Percentiles rank a stretch among this genome's conserved stretches.
phyloP scores from a whole-genome alignment of 2,113 vertebrate genomes.

The Pangasianodon gigas region DNA sequence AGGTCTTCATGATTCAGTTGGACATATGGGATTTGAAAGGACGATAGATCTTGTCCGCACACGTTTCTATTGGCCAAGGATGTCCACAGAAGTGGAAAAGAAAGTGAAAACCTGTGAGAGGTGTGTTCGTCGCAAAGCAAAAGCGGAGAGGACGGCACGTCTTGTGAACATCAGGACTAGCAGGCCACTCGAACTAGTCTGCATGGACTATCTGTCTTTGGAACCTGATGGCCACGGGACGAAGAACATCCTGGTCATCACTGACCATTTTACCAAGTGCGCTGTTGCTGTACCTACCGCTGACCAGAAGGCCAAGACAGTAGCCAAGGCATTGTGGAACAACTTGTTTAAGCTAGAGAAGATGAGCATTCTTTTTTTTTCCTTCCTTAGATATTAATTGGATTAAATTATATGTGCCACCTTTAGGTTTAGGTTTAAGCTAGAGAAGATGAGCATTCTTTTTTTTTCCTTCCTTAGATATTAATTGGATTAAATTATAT shows the following conservation, averaged over 20 bases:
- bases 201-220: background rate
- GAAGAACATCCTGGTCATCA: background rate
- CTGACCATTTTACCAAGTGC: constrained; percentile 19
- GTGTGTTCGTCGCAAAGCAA: constrained; percentile 5
- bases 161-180: background rate
- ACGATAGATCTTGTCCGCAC: constrained; percentile 9
- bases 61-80: constrained; percentile 42
- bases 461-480: too few species aligned
- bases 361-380: too few species aligned
- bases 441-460: too few species aligned
- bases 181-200: constrained; percentile 4
- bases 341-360: too few species aligned
- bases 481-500: too few species aligned
- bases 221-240: background rate
- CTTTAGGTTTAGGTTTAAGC: too few species aligned
- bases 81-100: background rate
- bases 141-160: background rate
- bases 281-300: background rate
- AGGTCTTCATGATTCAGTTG: constrained; percentile 18
- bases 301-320: background rate
- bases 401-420: too few species aligned
- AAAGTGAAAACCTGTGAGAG: constrained; percentile 36
- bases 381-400: too few species aligned
- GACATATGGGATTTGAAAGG: constrained; percentile 30
- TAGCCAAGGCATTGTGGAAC: background rate